A percentile compares a stretch with the other conserved stretches of the same genome.
These are phyloP conservation scores for Bradysia coprophila DNA, from an alignment of 1,140 invertebrate species.

Conservation along the genomic window DNA sequence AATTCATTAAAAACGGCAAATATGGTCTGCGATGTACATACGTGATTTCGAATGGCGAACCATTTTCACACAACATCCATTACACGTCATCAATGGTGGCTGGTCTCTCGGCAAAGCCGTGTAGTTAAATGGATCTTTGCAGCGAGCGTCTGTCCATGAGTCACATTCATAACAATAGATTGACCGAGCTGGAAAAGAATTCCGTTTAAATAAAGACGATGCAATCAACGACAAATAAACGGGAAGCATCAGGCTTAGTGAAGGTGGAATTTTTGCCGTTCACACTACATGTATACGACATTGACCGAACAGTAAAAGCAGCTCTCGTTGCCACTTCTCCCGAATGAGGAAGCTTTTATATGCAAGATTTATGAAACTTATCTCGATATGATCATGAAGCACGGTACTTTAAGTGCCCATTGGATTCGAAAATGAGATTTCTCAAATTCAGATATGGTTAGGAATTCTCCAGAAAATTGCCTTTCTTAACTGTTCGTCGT, in stretches of 20 bases:
- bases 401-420: too few relatives aligned
- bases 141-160: constrained; percentile 69
- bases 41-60: constrained; percentile 73
- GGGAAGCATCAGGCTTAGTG: background rate
- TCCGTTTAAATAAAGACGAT: background rate
- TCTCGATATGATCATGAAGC: too few relatives aligned
- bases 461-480: too few relatives aligned
- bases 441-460: too few relatives aligned
- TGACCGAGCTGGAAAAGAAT: constrained; percentile 43
- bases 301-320: background rate
- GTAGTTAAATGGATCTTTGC: constrained; percentile 85
- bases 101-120: constrained; percentile 67
- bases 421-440: too few relatives aligned
- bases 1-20: too few relatives aligned
- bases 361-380: too few relatives aligned
- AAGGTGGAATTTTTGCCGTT: too few relatives aligned
- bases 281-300: too few relatives aligned
- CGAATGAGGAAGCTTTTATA: too few relatives aligned
- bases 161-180: constrained; percentile 90
- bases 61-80: constrained; percentile 90
- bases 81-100: constrained; percentile 66
- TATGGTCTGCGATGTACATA: too few relatives aligned
- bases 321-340: background rate
- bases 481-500: too few relatives aligned
- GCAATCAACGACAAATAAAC: background rate